A percentile compares a stretch with the other conserved stretches of the same genome.
These are phyloP conservation scores for Psilanteris sp. DNA, from an alignment of 1,140 invertebrate species.

Conservation along the genomic window DNA sequence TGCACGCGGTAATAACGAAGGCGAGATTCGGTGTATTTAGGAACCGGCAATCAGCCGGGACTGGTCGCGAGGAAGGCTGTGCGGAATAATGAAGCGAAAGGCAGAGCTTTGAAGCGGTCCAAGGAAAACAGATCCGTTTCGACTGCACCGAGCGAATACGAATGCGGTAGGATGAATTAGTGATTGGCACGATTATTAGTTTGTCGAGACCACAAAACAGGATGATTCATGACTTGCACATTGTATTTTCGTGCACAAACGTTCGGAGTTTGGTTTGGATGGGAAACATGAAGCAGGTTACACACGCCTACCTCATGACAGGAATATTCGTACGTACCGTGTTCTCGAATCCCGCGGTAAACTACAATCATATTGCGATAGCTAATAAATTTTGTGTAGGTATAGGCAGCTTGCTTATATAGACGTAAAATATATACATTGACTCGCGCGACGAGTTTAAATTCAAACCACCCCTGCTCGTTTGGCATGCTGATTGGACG, in stretches of 20 bases:
- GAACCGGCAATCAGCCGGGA: no score
- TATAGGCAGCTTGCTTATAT: constrained; percentile 56
- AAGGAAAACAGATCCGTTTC: no score
- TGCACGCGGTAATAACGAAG: no score
- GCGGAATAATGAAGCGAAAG: no score
- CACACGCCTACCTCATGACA: constrained; percentile 71
- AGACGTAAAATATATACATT: constrained; percentile 42
- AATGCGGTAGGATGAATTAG: constrained; percentile 69
- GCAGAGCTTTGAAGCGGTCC: no score
- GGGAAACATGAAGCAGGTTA: constrained; percentile 74
- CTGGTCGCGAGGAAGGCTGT: no score
- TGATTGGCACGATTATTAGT: constrained; percentile 75
- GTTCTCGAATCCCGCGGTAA: constrained; percentile 69
- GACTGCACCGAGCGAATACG: no score
- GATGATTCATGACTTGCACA: constrained; percentile 75
- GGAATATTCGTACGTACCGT: constrained; percentile 77
- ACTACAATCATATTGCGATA: constrained; percentile 73
- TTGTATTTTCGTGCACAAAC: constrained; percentile 72
- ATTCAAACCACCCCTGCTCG: constrained; percentile 6
- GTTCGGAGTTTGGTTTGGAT: constrained; percentile 74
- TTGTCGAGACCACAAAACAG: constrained; percentile 56
- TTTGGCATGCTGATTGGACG: constrained; percentile 42
- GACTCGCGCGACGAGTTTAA: constrained; percentile 10
- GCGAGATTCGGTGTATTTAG: no score
- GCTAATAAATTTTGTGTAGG: constrained; percentile 73